Evolutionary conservation across 2,888 invertebrate species (phyloP).

Genomic region (Leucophenga montana): DNA sequence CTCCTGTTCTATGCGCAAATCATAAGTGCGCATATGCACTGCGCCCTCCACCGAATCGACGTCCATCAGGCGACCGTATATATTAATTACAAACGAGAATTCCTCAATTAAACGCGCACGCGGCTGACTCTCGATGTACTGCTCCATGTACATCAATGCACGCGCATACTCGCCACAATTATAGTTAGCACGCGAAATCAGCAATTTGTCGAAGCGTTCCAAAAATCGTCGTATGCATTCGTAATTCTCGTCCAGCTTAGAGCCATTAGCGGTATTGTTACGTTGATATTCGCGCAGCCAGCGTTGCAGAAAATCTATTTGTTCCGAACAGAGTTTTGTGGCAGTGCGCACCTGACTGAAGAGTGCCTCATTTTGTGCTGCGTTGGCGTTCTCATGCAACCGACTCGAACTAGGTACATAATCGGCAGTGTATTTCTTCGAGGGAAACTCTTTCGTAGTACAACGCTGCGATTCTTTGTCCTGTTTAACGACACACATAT

Average conservation of each 20-base stretch:
- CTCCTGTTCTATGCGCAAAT: slow-evolving; percentile 86
- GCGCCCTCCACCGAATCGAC: slow-evolving; percentile 91
- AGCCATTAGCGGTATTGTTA: slow-evolving; percentile 44
- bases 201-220: slow-evolving; percentile 77
- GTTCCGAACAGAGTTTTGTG: slow-evolving; percentile 81
- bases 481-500: not conserved
- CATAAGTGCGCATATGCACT: slow-evolving; percentile 82
- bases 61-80: slow-evolving; percentile 91
- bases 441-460: slow-evolving; percentile 57
- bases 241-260: slow-evolving; percentile 70
- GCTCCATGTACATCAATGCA: slow-evolving; percentile 83
- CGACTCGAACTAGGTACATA: slow-evolving; percentile 1
- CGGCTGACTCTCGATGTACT: slow-evolving; percentile 77
- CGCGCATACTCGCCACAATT: slow-evolving; percentile 84
- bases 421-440: slow-evolving; percentile 55
- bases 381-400: not conserved
- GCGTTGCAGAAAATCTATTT: slow-evolving; percentile 84
- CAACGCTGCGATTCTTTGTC: not conserved
- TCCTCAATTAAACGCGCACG: slow-evolving; percentile 75
- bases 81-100: slow-evolving; percentile 80
- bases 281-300: slow-evolving; percentile 79
- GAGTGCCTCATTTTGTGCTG: slow-evolving; percentile 39
- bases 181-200: slow-evolving; percentile 83
- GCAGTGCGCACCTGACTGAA: slow-evolving; percentile 72
- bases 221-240: slow-evolving; percentile 69